A percentile compares a stretch with the other conserved stretches of the same genome.
phyloP scores from a whole-genome alignment of 2,113 vertebrate genomes.

The Nicator chloris region DNA sequence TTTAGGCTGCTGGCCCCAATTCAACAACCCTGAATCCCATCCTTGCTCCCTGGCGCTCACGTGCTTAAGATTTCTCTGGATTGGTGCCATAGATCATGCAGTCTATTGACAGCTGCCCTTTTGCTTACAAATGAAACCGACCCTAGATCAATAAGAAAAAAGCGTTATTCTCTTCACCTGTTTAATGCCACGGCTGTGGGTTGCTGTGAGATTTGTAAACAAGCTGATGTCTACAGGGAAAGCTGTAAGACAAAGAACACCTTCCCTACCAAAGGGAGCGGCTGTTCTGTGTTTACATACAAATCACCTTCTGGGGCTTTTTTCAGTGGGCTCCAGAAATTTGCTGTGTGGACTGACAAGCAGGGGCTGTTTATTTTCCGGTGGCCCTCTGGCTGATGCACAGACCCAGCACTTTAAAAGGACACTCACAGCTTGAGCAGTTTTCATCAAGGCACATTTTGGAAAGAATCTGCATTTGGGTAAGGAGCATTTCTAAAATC shows the following conservation, averaged over 20 bases:
- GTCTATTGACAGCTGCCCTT: conserved; percentile 63
- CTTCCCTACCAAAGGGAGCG: background rate
- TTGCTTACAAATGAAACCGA: conserved; percentile 53
- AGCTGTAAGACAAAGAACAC: conserved; percentile 20
- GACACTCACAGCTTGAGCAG: background rate
- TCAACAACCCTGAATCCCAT: conserved; percentile 10
- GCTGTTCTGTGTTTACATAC: background rate
- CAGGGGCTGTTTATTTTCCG: background rate
- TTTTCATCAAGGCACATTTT: background rate
- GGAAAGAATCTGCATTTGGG: background rate
- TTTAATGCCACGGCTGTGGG: conserved; percentile 17
- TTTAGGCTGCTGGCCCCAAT: conserved; percentile 13
- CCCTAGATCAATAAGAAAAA: conserved; percentile 57
- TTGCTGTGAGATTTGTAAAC: conserved; percentile 24
- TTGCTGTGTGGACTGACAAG: background rate
- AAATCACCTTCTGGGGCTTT: background rate
- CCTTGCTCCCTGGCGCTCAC: background rate
- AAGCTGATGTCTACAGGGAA: conserved; percentile 15
- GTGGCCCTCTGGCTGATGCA: background rate
- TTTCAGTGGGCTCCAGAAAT: background rate
- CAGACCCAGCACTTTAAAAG: background rate
- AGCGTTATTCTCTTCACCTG: conserved; percentile 36
- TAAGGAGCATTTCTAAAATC: background rate
- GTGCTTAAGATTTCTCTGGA: conserved; percentile 5
- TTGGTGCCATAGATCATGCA: conserved; percentile 24